A percentile compares a stretch with the other conserved stretches of the same genome.
phyloP scores from a whole-genome alignment of 2,797 vertebrate species.

The Phrynocephalus vlangalii region DNA sequence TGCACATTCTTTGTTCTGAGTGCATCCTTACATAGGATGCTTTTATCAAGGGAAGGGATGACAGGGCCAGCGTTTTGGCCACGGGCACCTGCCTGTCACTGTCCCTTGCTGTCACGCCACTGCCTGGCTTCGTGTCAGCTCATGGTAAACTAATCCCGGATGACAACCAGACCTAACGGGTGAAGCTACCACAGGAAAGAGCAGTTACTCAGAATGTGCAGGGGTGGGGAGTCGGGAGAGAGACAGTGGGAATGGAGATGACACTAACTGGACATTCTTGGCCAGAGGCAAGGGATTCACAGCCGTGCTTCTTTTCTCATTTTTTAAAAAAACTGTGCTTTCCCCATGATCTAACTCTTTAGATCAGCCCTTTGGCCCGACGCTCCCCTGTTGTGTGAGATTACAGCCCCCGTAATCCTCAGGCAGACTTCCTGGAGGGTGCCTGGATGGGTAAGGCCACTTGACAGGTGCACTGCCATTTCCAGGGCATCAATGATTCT shows the following conservation, averaged over 20 bases:
- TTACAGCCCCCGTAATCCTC: too few species aligned
- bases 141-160: background rate
- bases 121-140: background rate
- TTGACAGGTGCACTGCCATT: too few species aligned
- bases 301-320: background rate
- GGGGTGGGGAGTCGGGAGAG: background rate
- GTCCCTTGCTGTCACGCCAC: background rate
- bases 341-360: background rate
- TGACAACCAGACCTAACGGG: slow-evolving; percentile 26
- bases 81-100: slow-evolving; percentile 25
- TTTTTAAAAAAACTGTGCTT: background rate
- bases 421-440: background rate
- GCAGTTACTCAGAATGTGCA: slow-evolving; percentile 24
- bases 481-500: too few species aligned
- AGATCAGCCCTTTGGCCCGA: background rate
- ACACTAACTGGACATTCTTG: background rate
- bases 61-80: background rate
- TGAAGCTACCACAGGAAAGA: slow-evolving; percentile 14
- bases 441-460: background rate
- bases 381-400: too few species aligned
- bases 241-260: background rate
- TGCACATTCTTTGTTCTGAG: background rate
- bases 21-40: background rate
- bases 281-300: background rate
- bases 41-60: background rate